Base-by-base conservation (phyloP, 2,888 invertebrate genomes). In the Calameuta pallipes region DNA sequence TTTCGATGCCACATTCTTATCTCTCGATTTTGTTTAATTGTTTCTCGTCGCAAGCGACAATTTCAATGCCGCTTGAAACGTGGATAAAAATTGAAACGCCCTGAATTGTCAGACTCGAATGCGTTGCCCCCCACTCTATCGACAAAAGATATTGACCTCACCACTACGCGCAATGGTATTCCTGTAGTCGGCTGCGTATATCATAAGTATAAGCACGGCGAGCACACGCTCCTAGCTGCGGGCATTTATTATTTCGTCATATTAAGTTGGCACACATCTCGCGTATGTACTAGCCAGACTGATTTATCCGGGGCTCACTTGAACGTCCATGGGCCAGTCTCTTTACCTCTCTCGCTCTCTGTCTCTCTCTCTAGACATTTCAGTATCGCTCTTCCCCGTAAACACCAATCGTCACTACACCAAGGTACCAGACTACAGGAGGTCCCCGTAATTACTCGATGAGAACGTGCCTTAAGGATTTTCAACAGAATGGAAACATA, bases 61-160 rank as follows among this genome's bases (percentile, higher is more conserved):
- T 56, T 56, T 56, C 23, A 9, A 56, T 56, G 23, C 1, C 41
- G 6, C 41, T 56, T 56, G 23, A 6, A 56, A 23, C 41, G 23
- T 23, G 41, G 9, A 56, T 23, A 56, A 56, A 56, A 23, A 56
- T 56, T 56, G 41, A 56, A 56, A 56, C 41, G 23, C 41, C 41
- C 23, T 15, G 41, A 56, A 56, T 56, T 56, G 41, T 56, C 41
- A 56, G 41, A 56, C 15, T 56, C 41, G 15, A 56, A 56, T 82
- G 78, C 83, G 83, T 82, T 83, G 84, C 68, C 68, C 33, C 33
- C 73, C 76, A 79, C 75, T 69, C 82, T 79, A 83, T 85, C 85
- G 80, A 83, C 79, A 76, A 75, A 81, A 85, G 83, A 83, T 85
- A 85, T 85, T 85, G 83, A 83, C 84, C 83, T 83, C 84, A 80